Evolutionary conservation across 1,140 invertebrate species (phyloP).

Genomic region (Dendroctonus valens): DNA sequence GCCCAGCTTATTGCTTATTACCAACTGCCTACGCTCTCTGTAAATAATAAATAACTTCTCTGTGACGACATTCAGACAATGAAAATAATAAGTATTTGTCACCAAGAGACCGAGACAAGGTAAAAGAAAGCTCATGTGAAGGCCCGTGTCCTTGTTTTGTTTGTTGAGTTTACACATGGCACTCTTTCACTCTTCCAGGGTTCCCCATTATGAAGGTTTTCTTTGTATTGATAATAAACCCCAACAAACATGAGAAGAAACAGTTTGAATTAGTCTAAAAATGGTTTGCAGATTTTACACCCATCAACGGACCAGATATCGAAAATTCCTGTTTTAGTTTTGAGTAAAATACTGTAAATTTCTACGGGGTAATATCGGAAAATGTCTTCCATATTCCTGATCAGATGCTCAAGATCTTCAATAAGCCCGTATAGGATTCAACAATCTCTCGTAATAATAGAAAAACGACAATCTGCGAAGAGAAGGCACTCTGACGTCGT

Average conservation of each 20-base stretch:
- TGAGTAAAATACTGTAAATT: too few relatives aligned
- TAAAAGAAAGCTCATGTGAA: constrained; percentile 13
- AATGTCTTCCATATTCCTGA: too few relatives aligned
- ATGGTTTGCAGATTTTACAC: too few relatives aligned
- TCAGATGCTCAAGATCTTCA: neutral
- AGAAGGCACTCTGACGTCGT: constrained; percentile 21
- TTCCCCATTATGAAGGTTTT: too few relatives aligned
- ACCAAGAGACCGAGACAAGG: constrained; percentile 21
- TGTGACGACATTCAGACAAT: constrained; percentile 24
- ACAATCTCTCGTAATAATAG: constrained; percentile 15
- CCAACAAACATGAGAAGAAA: too few relatives aligned
- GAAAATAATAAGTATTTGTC: constrained; percentile 25
- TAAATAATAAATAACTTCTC: constrained; percentile 22
- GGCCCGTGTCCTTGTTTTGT: constrained; percentile 4
- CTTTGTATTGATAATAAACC: too few relatives aligned
- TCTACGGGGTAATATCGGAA: too few relatives aligned
- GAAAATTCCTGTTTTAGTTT: too few relatives aligned
- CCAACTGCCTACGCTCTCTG: constrained; percentile 13
- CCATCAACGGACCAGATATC: too few relatives aligned
- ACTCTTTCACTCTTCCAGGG: neutral
- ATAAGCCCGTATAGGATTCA: constrained; percentile 7
- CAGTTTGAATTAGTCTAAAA: too few relatives aligned
- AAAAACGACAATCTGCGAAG: constrained; percentile 16
- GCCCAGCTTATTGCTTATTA: constrained; percentile 20
- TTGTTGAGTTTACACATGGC: constrained; percentile 1